Evolutionary conservation across 2,797 vertebrate species (phyloP).

Genomic region (Cossypha polioptera): DNA sequence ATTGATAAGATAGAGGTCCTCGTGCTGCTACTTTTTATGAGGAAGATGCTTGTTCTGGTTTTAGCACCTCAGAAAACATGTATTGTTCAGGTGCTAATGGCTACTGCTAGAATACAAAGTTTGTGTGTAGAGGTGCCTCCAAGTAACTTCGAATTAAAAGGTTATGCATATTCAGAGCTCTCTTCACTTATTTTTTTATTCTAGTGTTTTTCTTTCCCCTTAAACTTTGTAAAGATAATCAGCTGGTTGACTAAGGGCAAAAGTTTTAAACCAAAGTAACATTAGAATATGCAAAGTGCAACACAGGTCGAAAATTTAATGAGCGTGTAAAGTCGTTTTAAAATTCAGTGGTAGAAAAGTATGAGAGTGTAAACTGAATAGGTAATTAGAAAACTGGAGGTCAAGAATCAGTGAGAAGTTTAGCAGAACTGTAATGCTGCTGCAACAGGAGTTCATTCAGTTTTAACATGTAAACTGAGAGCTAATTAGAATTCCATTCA

Average conservation of each 20-base stretch:
- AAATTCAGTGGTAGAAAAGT: background rate
- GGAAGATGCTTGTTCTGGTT: constrained; percentile 6
- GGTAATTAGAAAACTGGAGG: background rate
- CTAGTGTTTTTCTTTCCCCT: background rate
- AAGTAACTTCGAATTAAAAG: background rate
- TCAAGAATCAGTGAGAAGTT: background rate
- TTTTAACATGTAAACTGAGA: background rate
- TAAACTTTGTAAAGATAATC: background rate
- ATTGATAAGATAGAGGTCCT: background rate
- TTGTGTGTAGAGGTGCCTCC: background rate
- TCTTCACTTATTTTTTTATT: background rate
- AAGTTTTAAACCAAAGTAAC: constrained; percentile 46
- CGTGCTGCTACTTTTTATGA: background rate
- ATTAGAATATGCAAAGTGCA: background rate
- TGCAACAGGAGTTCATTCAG: background rate
- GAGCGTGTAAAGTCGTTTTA: background rate
- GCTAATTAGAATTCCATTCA: background rate
- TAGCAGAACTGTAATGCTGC: background rate
- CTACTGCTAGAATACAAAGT: background rate
- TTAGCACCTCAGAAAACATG: background rate
- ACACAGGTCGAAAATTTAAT: background rate
- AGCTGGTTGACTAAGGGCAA: background rate
- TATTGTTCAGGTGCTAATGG: background rate
- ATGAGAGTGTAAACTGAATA: background rate
- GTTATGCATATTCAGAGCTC: background rate